Conservation (phyloP, 2,797 vertebrate genomes). For the Harpagifer antarcticus region DNA sequence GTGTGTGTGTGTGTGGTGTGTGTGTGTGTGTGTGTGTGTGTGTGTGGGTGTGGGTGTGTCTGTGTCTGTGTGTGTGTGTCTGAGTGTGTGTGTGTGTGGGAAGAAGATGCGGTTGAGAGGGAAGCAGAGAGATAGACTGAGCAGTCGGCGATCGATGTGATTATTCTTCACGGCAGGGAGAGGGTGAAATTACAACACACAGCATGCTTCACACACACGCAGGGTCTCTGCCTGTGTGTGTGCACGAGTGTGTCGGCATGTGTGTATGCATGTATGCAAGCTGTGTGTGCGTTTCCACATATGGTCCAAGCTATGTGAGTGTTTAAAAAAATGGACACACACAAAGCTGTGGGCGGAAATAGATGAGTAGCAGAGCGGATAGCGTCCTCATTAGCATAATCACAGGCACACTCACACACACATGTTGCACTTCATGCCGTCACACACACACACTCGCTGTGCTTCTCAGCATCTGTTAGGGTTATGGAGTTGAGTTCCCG, state of each 20-base stretch:
- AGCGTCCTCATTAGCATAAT: conserved; percentile 62
- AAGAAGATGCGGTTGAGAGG: conserved; percentile 34
- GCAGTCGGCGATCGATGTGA: conserved; percentile 78
- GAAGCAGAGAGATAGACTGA: conserved; percentile 61
- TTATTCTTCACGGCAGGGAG: conserved; percentile 80
- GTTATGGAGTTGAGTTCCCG: conserved; percentile 57
- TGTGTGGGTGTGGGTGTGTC: conserved; percentile 7
- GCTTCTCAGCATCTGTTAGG: conserved; percentile 39
- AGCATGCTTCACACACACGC: conserved; percentile 59
- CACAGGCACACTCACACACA: conserved; percentile 46
- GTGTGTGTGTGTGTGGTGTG: background rate
- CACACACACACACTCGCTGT: conserved; percentile 20
- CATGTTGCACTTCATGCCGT: background rate
- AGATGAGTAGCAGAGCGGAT: conserved; percentile 43
- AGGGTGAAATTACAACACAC: conserved; percentile 79
- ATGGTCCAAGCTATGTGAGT: conserved; percentile 16
- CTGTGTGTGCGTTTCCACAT: conserved; percentile 25
- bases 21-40: conserved; percentile 1
- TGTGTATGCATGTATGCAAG: conserved; percentile 9
- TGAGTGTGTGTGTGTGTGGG: background rate
- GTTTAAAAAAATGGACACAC: background rate
- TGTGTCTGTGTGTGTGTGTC: background rate
- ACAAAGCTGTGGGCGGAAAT: conserved; percentile 21
- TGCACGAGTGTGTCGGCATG: conserved; percentile 19
- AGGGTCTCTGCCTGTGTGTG: conserved; percentile 31